Percentiles rank a stretch among this genome's conserved stretches.
phyloP scores from a whole-genome alignment of 2,888 invertebrate species.

The Drosophila falleni region DNA sequence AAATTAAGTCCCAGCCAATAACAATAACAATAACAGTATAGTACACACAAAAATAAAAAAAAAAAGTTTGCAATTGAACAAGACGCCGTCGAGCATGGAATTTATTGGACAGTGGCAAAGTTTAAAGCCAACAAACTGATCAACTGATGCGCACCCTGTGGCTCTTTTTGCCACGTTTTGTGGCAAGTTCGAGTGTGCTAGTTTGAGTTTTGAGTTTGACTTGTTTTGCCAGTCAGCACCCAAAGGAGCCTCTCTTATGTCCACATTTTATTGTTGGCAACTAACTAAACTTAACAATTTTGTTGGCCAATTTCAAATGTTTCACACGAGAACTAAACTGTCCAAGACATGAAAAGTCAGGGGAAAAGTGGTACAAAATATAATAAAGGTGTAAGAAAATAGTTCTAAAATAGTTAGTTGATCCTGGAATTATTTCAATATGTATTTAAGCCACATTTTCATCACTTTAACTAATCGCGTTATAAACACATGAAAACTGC shows the following conservation, averaged over 20 bases:
- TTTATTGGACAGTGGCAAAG: constrained; percentile 75
- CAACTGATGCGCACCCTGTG: constrained; percentile 59
- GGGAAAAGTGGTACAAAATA: not conserved
- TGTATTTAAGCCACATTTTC: not conserved
- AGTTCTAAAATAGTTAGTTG: no score
- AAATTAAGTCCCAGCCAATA: constrained; percentile 51
- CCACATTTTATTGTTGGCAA: constrained; percentile 44
- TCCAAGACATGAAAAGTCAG: not conserved
- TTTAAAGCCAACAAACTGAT: constrained; percentile 62
- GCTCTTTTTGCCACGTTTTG: constrained; percentile 52
- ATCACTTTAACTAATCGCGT: not conserved
- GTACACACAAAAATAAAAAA: constrained; percentile 18
- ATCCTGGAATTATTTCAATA: not conserved
- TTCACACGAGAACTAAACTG: constrained; percentile 20
- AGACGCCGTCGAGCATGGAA: constrained; percentile 69
- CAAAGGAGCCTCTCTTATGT: constrained; percentile 36
- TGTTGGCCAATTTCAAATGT: constrained; percentile 26
- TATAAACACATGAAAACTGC: not conserved
- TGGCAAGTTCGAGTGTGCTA: constrained; percentile 38
- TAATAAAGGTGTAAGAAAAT: not conserved
- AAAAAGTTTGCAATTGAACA: constrained; percentile 72
- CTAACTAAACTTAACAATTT: constrained; percentile 42
- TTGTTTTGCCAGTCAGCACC: constrained; percentile 53
- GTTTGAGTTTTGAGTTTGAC: constrained; percentile 56
- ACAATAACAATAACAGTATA: constrained; percentile 25